Conservation (phyloP, 2,797 vertebrate genomes). For the Gymnothorax javanicus region DNA sequence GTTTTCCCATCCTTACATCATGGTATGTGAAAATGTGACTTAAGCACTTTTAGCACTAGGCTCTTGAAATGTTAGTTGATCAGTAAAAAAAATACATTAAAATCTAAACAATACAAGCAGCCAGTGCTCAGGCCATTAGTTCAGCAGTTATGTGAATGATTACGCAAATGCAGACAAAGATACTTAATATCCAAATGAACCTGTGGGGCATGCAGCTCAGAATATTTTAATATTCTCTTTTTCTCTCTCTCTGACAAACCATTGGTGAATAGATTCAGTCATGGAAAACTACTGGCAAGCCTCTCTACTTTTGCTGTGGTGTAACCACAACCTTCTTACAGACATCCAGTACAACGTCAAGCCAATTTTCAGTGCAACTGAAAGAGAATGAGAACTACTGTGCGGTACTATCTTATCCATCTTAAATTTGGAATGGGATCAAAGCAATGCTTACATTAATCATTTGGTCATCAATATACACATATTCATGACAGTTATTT, state of each 20-base stretch:
- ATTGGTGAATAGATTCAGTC: neutral
- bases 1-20: no score
- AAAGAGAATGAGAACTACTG: neutral
- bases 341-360: constrained; percentile 15
- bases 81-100: neutral
- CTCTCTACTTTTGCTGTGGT: neutral
- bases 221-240: constrained; percentile 14
- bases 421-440: neutral
- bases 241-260: neutral
- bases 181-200: constrained; percentile 9
- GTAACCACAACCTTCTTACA: constrained; percentile 6
- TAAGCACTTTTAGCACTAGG: no score
- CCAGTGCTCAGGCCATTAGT: neutral
- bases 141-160: neutral
- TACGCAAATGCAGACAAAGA: neutral
- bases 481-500: constrained; percentile 10
- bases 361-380: neutral
- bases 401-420: neutral
- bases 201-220: neutral
- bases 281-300: constrained; percentile 13
- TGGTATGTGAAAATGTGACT: no score
- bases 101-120: neutral
- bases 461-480: neutral
- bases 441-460: neutral
- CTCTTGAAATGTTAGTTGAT: neutral